Evolutionary conservation across 2,888 invertebrate species (phyloP).

Genomic region (Polydrusus pterygomalis): DNA sequence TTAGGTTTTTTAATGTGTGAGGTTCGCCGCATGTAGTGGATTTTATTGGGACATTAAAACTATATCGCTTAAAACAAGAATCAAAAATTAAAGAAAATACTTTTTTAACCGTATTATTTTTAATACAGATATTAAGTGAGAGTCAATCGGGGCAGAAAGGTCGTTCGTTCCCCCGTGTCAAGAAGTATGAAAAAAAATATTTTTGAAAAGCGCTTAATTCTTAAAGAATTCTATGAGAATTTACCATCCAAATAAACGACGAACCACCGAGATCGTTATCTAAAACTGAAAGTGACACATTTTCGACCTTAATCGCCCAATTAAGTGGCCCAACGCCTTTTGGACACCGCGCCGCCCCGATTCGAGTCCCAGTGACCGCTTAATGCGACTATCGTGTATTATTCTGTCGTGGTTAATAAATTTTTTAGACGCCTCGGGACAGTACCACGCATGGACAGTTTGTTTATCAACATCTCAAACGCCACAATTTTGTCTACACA

Average conservation of each 20-base stretch:
- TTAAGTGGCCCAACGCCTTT: slow-evolving; percentile 54
- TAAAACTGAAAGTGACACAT: slow-evolving; percentile 44
- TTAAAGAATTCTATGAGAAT: neutral
- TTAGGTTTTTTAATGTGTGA: slow-evolving; percentile 17
- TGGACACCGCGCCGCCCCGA: slow-evolving; percentile 47
- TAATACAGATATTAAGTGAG: too few species aligned
- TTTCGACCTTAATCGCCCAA: slow-evolving; percentile 50
- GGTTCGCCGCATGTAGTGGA: slow-evolving; percentile 15
- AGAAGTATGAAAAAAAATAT: too few species aligned
- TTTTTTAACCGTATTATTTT: too few species aligned
- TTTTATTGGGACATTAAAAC: neutral
- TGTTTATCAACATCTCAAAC: slow-evolving; percentile 16
- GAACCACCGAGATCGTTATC: slow-evolving; percentile 39
- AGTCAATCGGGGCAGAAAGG: too few species aligned
- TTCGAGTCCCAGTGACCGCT: slow-evolving; percentile 53
- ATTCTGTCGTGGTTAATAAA: slow-evolving; percentile 52
- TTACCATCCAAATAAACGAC: slow-evolving; percentile 9
- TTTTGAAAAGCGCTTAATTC: neutral
- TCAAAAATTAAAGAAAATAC: too few species aligned
- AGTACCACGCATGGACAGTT: slow-evolving; percentile 5
- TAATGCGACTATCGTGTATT: slow-evolving; percentile 55
- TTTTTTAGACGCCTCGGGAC: slow-evolving; percentile 39
- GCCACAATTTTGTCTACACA: too few species aligned
- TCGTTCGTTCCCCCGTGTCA: too few species aligned
- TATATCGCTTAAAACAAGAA: neutral